Base-by-base conservation (phyloP, 2,797 vertebrate genomes). In the Cygnus olor region DNA sequence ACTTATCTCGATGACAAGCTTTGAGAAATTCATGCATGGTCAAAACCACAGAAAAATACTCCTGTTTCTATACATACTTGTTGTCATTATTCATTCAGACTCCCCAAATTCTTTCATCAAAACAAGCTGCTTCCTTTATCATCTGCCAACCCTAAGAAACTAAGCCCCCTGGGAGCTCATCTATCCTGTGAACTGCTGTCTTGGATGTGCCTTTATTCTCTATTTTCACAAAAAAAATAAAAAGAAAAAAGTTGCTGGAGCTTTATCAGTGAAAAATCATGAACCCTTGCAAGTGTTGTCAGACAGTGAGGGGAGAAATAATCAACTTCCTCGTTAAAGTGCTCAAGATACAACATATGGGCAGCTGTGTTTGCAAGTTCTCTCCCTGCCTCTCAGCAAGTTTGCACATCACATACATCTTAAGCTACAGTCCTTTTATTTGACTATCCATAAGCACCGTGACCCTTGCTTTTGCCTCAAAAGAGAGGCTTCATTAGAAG, bases 41-140 rank as follows among this genome's bases (percentile, higher is more conserved):
- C 89, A 93, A 92, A 94, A 49, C 2, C 45, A 21, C 21, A 40
- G 32, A 47, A 86, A 80, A 77, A 89, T 63, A 88, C 53, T 54
- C 44, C 34, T 86, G 20, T 68, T 91, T 88, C 77, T 83, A 32
- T 70, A 91, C 32, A 25, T 44, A 27, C 63, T 16, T 38, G 49
- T 45, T 80, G 30, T 87, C 80, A 92, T 88, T 92, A 95, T 74
- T 93, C 80, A 93, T 88, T 94, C 85, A 85, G 44, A 87, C 70
- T 81, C 38, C 2, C 60, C 38, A 68, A 80, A 68, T 90, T 77
- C 78, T 87, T 94, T 95, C 66, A 96, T 94, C 95, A 90, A 93
- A 97, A 91, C 57, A 81, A 61, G 74, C 45, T 85, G 56, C 78
- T 84, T 78, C 89, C 92, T 95, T 96, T 94, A 85, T 96, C 86